A percentile compares a stretch with the other conserved stretches of the same genome.
These are phyloP conservation scores for Pseudanteris insignis DNA, from an alignment of 2,888 invertebrate species.

Conservation along the genomic window DNA sequence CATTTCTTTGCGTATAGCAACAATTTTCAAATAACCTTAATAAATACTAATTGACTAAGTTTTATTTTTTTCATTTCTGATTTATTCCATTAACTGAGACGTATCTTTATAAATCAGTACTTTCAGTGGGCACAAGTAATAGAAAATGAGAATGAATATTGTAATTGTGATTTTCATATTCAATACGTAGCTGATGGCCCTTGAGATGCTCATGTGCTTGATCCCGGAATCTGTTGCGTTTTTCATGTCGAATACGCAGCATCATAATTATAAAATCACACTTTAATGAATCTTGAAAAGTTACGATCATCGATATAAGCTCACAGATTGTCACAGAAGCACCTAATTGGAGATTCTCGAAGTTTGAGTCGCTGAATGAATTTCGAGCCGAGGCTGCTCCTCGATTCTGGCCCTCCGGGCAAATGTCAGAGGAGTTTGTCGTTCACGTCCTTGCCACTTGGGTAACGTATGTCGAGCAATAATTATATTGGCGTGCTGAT, in stretches of 20 bases:
- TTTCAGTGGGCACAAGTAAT: too few relatives aligned
- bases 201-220: too few relatives aligned
- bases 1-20: too few relatives aligned
- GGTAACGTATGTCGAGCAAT: slow-evolving; percentile 58
- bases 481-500: slow-evolving; percentile 56
- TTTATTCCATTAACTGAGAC: too few relatives aligned
- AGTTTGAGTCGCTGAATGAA: slow-evolving; percentile 57
- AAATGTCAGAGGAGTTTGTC: slow-evolving; percentile 48
- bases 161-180: too few relatives aligned
- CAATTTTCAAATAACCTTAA: too few relatives aligned
- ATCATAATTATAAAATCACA: slow-evolving; percentile 26
- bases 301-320: slow-evolving; percentile 44
- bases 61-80: too few relatives aligned
- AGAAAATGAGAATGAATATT: too few relatives aligned
- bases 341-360: slow-evolving; percentile 60
- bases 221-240: too few relatives aligned
- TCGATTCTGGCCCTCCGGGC: slow-evolving; percentile 55
- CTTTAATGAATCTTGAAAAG: slow-evolving; percentile 45
- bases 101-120: too few relatives aligned
- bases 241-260: not conserved
- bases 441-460: slow-evolving; percentile 47
- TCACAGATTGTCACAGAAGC: slow-evolving; percentile 46
- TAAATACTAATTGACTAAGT: too few relatives aligned
- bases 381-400: slow-evolving; percentile 57
- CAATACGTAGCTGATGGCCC: too few relatives aligned